A percentile compares a stretch with the other conserved stretches of the same genome.
Conservation (phyloP, 2,888 invertebrate species). For the Caenorhabditis becei region DNA sequence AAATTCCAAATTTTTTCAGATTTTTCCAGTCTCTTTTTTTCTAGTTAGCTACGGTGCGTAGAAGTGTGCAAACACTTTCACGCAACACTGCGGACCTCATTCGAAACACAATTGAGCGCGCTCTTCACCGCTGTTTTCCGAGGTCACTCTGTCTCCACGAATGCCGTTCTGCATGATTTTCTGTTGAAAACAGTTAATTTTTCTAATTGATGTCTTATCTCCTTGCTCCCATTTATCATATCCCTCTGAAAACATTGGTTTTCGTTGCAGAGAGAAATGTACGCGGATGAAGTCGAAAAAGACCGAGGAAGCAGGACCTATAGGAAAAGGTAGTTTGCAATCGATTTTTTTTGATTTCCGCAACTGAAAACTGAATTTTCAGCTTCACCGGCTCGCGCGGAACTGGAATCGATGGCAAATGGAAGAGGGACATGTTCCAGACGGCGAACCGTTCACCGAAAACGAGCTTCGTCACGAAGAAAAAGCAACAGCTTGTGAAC, state of each 20-base stretch:
- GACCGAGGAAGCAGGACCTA: conserved; percentile 17
- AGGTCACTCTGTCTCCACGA: neutral
- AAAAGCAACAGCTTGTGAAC: neutral
- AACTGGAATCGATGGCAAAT: conserved; percentile 62
- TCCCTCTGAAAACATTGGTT: neutral
- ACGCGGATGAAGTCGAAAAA: conserved; percentile 61
- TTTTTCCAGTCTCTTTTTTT: too few relatives aligned
- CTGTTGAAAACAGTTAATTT: neutral
- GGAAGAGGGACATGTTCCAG: conserved; percentile 58
- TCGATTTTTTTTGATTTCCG: neutral
- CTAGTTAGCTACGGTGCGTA: conserved; percentile 30
- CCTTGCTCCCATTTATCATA: neutral
- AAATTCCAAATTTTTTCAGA: too few relatives aligned
- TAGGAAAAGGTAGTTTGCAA: conserved; percentile 34
- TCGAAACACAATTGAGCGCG: neutral
- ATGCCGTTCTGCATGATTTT: neutral
- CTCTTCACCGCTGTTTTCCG: neutral
- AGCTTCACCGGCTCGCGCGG: conserved; percentile 28
- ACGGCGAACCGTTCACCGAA: conserved; percentile 38
- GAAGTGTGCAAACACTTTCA: conserved; percentile 30
- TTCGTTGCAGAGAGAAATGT: conserved; percentile 34
- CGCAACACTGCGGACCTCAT: conserved; percentile 13
- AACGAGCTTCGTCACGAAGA: conserved; percentile 24
- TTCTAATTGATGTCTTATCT: neutral
- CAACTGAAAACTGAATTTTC: conserved; percentile 1